Percentiles rank a stretch among this genome's conserved stretches.
These are phyloP conservation scores for Calvadosia cruxmelitensis DNA, from an alignment of 30 jellyfish, hydroid and myxozoan genomes.

Conservation along the genomic window DNA sequence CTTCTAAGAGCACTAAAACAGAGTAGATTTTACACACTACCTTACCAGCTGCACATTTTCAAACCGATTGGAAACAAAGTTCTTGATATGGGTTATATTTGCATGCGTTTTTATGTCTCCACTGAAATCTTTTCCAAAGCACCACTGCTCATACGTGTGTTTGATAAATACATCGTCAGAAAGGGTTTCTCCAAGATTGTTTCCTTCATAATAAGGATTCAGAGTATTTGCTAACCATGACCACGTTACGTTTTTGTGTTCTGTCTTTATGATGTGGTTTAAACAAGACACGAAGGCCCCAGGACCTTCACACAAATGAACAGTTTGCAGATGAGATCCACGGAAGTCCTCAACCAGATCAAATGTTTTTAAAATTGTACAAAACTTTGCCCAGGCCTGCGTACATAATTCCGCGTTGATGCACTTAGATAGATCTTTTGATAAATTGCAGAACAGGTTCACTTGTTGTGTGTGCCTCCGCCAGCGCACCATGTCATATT, in stretches of 20 bases:
- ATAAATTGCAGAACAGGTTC: slow-evolving; percentile 38
- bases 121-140: slow-evolving; percentile 73
- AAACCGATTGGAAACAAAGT: slow-evolving; percentile 5
- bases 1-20: no score
- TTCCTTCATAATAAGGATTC: slow-evolving; percentile 95
- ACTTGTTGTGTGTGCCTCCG: slow-evolving; percentile 54
- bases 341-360: neutral
- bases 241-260: slow-evolving; percentile 18
- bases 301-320: slow-evolving; percentile 97
- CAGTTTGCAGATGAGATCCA: slow-evolving; percentile 15
- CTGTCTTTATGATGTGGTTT: slow-evolving; percentile 55
- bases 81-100: slow-evolving; percentile 18
- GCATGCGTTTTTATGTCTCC: slow-evolving; percentile 51
- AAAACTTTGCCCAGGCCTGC: slow-evolving; percentile 96
- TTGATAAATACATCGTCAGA: slow-evolving; percentile 70
- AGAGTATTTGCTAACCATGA: slow-evolving; percentile 83
- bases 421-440: slow-evolving; percentile 13
- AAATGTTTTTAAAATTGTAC: slow-evolving; percentile 45
- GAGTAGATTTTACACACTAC: no score
- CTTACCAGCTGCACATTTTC: slow-evolving; percentile 23
- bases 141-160: slow-evolving; percentile 59
- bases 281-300: slow-evolving; percentile 95
- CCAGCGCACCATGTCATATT: slow-evolving; percentile 64
- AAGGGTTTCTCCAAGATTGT: slow-evolving; percentile 48
- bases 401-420: slow-evolving; percentile 87